Evolutionary conservation across 2,797 vertebrate species (phyloP), one percentile per base, ranked within the genome.

Genomic region (Diplodus puntazzo): DNA sequence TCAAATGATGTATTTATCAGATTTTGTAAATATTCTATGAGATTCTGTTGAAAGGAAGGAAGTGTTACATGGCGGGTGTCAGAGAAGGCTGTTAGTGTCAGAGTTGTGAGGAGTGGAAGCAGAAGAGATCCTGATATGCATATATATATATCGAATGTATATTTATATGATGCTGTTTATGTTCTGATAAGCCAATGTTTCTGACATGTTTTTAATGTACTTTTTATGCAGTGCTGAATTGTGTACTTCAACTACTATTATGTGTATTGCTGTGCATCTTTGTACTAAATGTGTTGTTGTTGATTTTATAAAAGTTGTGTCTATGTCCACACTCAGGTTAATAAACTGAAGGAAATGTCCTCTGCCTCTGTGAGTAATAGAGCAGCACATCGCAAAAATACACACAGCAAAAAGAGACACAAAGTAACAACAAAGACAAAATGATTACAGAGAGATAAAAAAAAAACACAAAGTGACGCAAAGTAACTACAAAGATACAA

Each of bases 61-160:
- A 66, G 75, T 54, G 53, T 68, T 62, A 75, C 1, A 20, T n/a
- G 59, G 69, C 62, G 72, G 66, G 52, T 30, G 45, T 43, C 8
- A 57, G 64, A 75, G 46, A 30, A 63, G 39, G 54, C 12, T 58
- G 54, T 68, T 53, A 62, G 42, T 63, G 45, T 79, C 54, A 62
- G 68, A 74, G 23, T 49, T 75, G 80, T 64, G 77, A 34, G 0
- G 45, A 75, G 50, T 18, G 58, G 77, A 80, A 73, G 73, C 61
- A 71, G 58, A 55, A 63, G 69, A 61, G 77, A 79, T 75, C 83
- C 90, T 89, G 92, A 93, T 89, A 89, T 93, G 85, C 86, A 27
- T 27, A 93, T 95, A 94, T 95, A 94, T 94, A 92, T 95, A 95
- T 95, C 89, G 96, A 97, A 97, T 97, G 96, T 97, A 96, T 88